These are phyloP conservation scores for Leucophora obtusa DNA, from an alignment of 2,888 invertebrate genomes.

Conservation along the genomic window DNA sequence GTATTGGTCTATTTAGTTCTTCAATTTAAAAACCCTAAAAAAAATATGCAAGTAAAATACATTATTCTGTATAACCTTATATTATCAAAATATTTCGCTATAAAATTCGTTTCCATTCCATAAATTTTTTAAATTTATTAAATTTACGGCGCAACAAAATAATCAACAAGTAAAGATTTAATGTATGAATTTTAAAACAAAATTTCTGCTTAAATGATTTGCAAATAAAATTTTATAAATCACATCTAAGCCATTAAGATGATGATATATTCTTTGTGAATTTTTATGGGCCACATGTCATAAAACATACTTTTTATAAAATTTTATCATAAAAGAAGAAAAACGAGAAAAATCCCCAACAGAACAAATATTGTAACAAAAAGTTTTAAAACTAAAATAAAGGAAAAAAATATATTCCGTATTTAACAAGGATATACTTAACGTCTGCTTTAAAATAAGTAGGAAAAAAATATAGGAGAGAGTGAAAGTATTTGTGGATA, in stretches of 20 bases:
- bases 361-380: constrained; percentile 12
- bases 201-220: constrained; percentile 63
- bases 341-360: constrained; percentile 21
- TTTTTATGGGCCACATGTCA: constrained; percentile 64
- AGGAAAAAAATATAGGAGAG: constrained; percentile 27
- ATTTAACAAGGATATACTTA: not conserved
- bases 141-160: constrained; percentile 35
- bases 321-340: not conserved
- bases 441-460: not conserved
- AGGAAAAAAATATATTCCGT: not conserved
- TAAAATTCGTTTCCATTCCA: constrained; percentile 48
- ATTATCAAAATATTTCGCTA: constrained; percentile 11
- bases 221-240: constrained; percentile 64
- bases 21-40: too few relatives aligned
- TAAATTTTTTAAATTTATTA: constrained; percentile 46
- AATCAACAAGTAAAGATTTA: constrained; percentile 60
- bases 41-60: too few relatives aligned
- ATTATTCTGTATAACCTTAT: not conserved
- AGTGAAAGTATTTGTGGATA: constrained; percentile 56
- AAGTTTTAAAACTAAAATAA: constrained; percentile 24
- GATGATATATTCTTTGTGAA: constrained; percentile 60
- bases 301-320: constrained; percentile 55
- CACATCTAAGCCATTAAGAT: constrained; percentile 64
- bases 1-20: too few relatives aligned
- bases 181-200: constrained; percentile 47